phyloP scores from a whole-genome alignment of 2,797 vertebrate species.

The Lophius americanus region DNA sequence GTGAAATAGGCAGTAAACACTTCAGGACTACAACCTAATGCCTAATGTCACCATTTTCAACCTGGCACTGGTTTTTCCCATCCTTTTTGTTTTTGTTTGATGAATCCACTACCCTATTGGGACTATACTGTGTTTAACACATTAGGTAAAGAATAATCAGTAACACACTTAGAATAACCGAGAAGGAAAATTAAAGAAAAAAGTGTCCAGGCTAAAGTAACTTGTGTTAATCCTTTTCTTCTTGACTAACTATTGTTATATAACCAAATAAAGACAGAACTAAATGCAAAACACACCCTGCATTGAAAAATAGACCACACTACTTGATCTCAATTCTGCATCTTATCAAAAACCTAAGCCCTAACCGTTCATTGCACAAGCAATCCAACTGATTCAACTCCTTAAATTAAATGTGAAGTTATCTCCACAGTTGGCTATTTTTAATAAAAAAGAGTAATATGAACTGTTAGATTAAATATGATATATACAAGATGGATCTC shows the following conservation, averaged over 20 bases:
- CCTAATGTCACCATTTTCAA: constrained; percentile 25
- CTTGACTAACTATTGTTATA: background rate
- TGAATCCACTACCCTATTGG: constrained; percentile 18
- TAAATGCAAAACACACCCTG: background rate
- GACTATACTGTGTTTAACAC: constrained; percentile 1
- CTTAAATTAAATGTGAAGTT: too few species aligned
- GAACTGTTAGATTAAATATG: too few species aligned
- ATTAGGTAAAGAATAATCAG: background rate
- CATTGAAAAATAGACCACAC: too few species aligned
- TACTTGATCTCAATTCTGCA: too few species aligned
- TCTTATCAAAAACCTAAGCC: too few species aligned
- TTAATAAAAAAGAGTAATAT: too few species aligned
- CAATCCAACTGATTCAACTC: too few species aligned
- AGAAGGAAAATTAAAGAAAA: background rate
- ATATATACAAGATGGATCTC: too few species aligned
- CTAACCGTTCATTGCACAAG: too few species aligned
- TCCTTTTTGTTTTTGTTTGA: constrained; percentile 20
- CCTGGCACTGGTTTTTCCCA: constrained; percentile 22
- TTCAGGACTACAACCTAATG: constrained; percentile 24
- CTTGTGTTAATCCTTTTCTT: background rate
- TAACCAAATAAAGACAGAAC: background rate
- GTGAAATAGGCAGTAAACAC: constrained; percentile 35
- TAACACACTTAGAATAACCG: constrained; percentile 2
- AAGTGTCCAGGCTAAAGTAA: background rate
- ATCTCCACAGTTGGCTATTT: too few species aligned